Percentiles rank a stretch among this genome's conserved stretches.
Conservation (phyloP, 2,797 vertebrate species). For the Hozukius guyotensis region DNA sequence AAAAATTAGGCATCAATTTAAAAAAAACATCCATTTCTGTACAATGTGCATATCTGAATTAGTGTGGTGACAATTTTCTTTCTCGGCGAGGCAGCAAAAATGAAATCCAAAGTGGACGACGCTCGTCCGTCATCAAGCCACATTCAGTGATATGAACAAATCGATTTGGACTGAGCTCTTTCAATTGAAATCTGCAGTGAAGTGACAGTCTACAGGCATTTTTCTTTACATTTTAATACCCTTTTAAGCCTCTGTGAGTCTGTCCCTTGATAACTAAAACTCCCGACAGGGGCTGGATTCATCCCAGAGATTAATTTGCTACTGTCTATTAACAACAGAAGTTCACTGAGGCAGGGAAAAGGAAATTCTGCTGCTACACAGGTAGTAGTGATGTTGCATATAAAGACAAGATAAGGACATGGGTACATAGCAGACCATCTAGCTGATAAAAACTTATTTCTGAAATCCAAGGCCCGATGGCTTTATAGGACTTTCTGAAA, state of each 20-base stretch:
- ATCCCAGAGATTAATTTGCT: conserved; percentile 40
- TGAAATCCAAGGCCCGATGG: conserved; percentile 60
- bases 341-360: conserved; percentile 29
- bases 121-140: conserved; percentile 53
- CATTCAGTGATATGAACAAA: conserved; percentile 72
- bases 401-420: conserved; percentile 45
- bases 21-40: conserved; percentile 71
- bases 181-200: conserved; percentile 54
- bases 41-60: conserved; percentile 82
- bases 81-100: conserved; percentile 47
- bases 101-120: conserved; percentile 44
- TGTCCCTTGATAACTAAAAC: conserved; percentile 12
- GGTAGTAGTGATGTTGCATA: conserved; percentile 69
- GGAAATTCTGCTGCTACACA: conserved; percentile 52
- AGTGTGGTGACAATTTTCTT: conserved; percentile 62
- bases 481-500: conserved; percentile 55
- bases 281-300: conserved; percentile 26
- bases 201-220: conserved; percentile 38
- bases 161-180: conserved; percentile 67
- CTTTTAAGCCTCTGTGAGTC: conserved; percentile 12
- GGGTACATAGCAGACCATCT: conserved; percentile 45
- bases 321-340: conserved; percentile 33
- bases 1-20: conserved; percentile 75
- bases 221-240: conserved; percentile 17
- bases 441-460: conserved; percentile 33